Base-by-base conservation (phyloP, 1,140 invertebrate genomes). In the Marisa cornuarietis region DNA sequence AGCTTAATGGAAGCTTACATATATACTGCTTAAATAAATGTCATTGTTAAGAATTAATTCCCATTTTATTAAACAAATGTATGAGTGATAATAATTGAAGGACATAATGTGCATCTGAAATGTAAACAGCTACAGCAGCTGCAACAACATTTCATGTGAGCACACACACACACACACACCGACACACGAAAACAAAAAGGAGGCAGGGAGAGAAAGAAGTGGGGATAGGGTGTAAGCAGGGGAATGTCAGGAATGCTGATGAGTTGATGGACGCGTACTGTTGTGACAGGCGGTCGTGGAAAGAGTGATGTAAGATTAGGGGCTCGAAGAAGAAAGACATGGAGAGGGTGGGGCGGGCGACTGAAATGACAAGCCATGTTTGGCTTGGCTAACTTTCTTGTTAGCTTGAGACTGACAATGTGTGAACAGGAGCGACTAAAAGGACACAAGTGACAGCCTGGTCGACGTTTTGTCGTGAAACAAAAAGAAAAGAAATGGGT, bases 201-300 rank as follows among this genome's bases (percentile, higher is more conserved):
- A 75, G 49, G 62, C 54, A 26, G 49, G 58, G 22, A 74, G 20
- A 62, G 52, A 75, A 16, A 75, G 52, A 42, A 61, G 58, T 11
- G 62, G 54, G 62, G 73, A 62, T n/a, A 75, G 73, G 61, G 73
- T 42, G 73, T 42, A 24, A 75, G 54, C 58, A 61, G 62, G 73
- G 52, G 71, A 73, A 54, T 54, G 71, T 52, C 51, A 73, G 51
- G 54, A 58, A 58, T 58, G 54, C 11, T 58, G 54, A 58, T 58
- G 54, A 58, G 54, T 14, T 58, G 54, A 58, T 58, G 54, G 11
- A 18, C 54, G 9, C 54, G 54, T 58, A 42, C 31, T 42, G 4
- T 58, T 58, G 54, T 58, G 54, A 58, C 54, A 58, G 11, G 54
- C 54, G 16, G 54, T 18, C 54, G 54, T 58, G 54, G 54, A 58